These are phyloP conservation scores for Orthonevra nobilis DNA, from an alignment of 2,888 invertebrate genomes.

Conservation along the genomic window DNA sequence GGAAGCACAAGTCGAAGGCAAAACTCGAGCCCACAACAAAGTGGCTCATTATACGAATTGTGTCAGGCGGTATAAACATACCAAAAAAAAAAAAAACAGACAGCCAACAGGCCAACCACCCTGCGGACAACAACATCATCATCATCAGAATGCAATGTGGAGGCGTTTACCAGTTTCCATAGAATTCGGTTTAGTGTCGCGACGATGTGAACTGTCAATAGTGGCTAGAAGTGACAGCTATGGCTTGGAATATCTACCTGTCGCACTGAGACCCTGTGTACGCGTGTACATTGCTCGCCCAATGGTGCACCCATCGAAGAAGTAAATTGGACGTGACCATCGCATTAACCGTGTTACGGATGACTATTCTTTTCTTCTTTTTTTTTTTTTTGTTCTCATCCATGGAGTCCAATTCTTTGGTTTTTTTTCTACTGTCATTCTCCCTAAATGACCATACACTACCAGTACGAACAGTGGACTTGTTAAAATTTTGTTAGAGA, in stretches of 20 bases:
- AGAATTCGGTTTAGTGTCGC: constrained; percentile 65
- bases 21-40: constrained; percentile 40
- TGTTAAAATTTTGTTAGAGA: constrained; percentile 29
- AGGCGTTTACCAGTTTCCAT: constrained; percentile 56
- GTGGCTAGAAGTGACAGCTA: constrained; percentile 52
- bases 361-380: constrained; percentile 34
- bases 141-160: constrained; percentile 54
- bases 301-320: constrained; percentile 49
- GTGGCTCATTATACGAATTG: constrained; percentile 76
- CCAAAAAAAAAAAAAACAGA: constrained; percentile 73
- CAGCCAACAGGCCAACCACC: neutral
- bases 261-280: constrained; percentile 11
- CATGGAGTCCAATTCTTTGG: constrained; percentile 40
- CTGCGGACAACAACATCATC: constrained; percentile 37
- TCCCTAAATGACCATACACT: constrained; percentile 56
- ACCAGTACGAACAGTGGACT: constrained; percentile 14
- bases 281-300: neutral
- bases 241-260: constrained; percentile 60
- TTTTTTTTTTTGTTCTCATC: constrained; percentile 1
- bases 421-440: constrained; percentile 41
- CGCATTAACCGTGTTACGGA: constrained; percentile 71
- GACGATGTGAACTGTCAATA: constrained; percentile 70
- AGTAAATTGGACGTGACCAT: constrained; percentile 71
- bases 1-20: constrained; percentile 46
- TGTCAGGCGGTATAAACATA: constrained; percentile 80